A percentile compares a stretch with the other conserved stretches of the same genome.
These are phyloP conservation scores for Troglohyphantes excavatus DNA, from an alignment of 2,888 invertebrate genomes.

Conservation along the genomic window DNA sequence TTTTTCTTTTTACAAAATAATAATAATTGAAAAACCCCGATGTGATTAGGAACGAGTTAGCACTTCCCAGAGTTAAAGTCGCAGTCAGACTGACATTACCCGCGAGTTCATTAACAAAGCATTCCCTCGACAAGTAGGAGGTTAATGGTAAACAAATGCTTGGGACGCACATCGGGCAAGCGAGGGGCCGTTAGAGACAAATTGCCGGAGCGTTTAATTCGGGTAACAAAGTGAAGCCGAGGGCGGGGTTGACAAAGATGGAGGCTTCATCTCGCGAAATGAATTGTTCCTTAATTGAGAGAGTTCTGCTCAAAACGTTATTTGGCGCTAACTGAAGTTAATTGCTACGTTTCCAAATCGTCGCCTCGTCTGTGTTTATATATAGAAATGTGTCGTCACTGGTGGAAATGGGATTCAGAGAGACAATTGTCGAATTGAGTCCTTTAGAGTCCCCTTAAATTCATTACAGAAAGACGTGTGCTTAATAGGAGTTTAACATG, in stretches of 20 bases:
- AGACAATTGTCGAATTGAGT: no score
- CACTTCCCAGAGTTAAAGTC: background rate
- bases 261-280: conserved; percentile 40
- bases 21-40: no score
- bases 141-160: conserved; percentile 64
- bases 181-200: conserved; percentile 15
- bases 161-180: background rate
- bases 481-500: no score
- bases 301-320: background rate
- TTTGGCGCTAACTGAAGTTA: conserved; percentile 31
- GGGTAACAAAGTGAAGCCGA: conserved; percentile 53
- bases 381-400: background rate
- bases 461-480: no score
- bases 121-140: conserved; percentile 39
- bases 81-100: background rate
- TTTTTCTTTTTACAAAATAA: no score
- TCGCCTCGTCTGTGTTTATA: background rate
- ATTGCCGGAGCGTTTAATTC: conserved; percentile 65
- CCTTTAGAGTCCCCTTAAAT: no score
- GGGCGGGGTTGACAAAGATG: conserved; percentile 34
- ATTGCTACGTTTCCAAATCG: conserved; percentile 43
- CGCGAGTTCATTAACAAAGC: conserved; percentile 46
- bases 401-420: background rate
- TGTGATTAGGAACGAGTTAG: no score
- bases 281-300: conserved; percentile 69